Evolutionary conservation across 2,113 vertebrate species (phyloP), one percentile per base, ranked within the genome.

Genomic region (Poeciliopsis occidentalis): DNA sequence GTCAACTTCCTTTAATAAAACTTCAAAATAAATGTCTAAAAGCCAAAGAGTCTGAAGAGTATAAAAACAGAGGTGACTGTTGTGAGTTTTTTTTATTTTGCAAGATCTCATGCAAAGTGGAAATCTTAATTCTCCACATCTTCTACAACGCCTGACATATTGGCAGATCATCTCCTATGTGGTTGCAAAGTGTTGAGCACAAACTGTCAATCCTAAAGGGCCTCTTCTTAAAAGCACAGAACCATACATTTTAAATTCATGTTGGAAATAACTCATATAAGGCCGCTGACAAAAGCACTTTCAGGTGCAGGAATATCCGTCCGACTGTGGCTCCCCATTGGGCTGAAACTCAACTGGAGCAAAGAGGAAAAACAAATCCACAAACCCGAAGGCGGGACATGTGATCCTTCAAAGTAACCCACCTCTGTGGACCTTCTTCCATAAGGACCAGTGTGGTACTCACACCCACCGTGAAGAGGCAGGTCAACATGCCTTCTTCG

Each of bases 361-460:
- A 75, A 54, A 67, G 66, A 88, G 85, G 84, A 79, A 91, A 90
- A 93, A 93, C 89, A 93, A 92, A 91, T 87, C 85, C 75, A 67
- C 24, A 69, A 76, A 90, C 85, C 85, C 71, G 22, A 78, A 80
- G 80, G 79, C 80, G 37, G 60, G 51, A 76, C 88, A 86, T 71
- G 39, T 84, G 84, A 88, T 78, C 89, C 91, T 91, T 92, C 90
- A 93, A 93, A 92, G 91, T 60, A 2, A 60, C 65, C 74, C 62
- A 6, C 27, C 75, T 81, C 79, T 27, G 39, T 32, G 37, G 80
- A 84, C 76, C 71, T 74, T 78, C 71, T 90, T 84, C 87, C 84
- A 82, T 62, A 32, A 89, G 88, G 87, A 88, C 85, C 71, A 81
- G 82, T 71, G 73, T 82, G 85, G 81, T 78, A 82, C 79, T 87